A percentile compares a stretch with the other conserved stretches of the same genome.
Conservation (phyloP, 2,797 vertebrate species). For the Parauchenoglanis ngamensis region DNA sequence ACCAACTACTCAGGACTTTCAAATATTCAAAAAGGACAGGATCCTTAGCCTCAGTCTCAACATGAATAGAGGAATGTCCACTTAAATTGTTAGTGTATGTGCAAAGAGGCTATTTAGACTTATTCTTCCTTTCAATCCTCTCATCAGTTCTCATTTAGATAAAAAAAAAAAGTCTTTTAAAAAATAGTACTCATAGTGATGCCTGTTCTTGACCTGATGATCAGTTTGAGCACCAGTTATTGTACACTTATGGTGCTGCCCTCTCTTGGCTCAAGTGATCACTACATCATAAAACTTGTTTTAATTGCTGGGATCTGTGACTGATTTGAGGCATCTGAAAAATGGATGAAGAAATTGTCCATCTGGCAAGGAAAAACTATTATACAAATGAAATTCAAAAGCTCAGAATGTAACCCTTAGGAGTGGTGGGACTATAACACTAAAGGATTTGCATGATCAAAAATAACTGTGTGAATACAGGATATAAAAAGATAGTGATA, state of each 20-base stretch:
- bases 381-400: neutral
- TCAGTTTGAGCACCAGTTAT: neutral
- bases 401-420: neutral
- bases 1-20: neutral
- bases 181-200: neutral
- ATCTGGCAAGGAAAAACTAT: neutral
- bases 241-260: neutral
- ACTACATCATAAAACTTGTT: neutral
- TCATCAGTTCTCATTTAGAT: neutral
- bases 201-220: neutral
- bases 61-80: neutral
- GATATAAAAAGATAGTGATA: neutral
- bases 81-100: neutral
- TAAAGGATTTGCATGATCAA: neutral
- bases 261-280: neutral
- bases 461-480: neutral
- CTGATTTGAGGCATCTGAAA: neutral
- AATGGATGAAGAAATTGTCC: neutral
- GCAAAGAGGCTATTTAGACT: neutral
- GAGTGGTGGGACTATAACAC: neutral
- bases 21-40: neutral
- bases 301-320: neutral
- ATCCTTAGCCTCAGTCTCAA: neutral
- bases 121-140: neutral
- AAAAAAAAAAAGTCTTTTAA: neutral